These are phyloP conservation scores for Frieseomelitta varia DNA, from an alignment of 1,140 invertebrate genomes.

Conservation along the genomic window DNA sequence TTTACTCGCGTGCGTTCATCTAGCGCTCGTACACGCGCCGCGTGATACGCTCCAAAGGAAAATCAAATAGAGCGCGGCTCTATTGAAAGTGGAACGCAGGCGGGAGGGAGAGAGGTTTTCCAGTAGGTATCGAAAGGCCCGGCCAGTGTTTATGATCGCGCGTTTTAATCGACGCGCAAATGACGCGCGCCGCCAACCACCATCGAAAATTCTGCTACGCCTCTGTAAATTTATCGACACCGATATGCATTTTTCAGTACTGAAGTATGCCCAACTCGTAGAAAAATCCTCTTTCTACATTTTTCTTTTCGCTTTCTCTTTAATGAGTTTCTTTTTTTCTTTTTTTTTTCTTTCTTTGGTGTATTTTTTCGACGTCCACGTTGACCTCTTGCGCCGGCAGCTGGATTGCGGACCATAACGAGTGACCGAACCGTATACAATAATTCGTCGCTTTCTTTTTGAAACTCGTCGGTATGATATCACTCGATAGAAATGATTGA, in stretches of 20 bases:
- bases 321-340: no score
- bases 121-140: no score
- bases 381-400: no score
- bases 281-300: neutral
- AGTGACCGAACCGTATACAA: no score
- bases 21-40: neutral
- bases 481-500: no score
- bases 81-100: constrained; percentile 70
- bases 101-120: no score
- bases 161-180: constrained; percentile 62
- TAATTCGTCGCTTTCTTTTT: no score
- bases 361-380: no score
- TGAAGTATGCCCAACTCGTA: neutral
- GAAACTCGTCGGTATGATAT: no score
- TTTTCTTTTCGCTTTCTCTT: neutral
- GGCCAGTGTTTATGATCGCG: constrained; percentile 61
- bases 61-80: constrained; percentile 69
- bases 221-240: constrained; percentile 5
- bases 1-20: constrained; percentile 23
- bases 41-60: constrained; percentile 44
- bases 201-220: constrained; percentile 18
- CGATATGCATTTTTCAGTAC: neutral
- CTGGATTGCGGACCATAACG: no score
- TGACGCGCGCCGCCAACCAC: constrained; percentile 14
- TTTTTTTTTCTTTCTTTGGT: no score